Evolutionary conservation across 2,888 invertebrate genomes (phyloP).

Genomic region (Sphinx pinastri): DNA sequence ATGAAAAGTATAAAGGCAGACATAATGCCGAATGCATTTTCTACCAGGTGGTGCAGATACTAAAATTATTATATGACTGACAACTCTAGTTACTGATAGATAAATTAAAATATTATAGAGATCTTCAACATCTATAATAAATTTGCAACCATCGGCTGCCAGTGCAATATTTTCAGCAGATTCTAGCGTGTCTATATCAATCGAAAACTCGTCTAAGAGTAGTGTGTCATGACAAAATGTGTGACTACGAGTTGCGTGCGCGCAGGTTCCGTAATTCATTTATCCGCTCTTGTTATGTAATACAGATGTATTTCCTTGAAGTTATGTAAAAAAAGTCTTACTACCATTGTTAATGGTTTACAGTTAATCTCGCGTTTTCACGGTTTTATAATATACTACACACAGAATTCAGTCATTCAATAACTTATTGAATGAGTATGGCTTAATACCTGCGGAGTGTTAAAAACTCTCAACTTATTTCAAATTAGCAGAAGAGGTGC

Average conservation of each 20-base stretch:
- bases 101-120: too few relatives aligned
- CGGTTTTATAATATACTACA: too few relatives aligned
- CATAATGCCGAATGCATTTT: too few relatives aligned
- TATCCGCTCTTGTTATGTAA: conserved; percentile 7
- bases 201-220: not conserved
- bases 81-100: too few relatives aligned
- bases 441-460: too few relatives aligned
- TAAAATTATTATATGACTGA: too few relatives aligned
- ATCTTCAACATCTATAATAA: not conserved
- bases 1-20: too few relatives aligned
- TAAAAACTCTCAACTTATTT: too few relatives aligned
- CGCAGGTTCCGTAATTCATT: not conserved
- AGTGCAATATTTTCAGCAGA: not conserved
- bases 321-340: conserved; percentile 2
- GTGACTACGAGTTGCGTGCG: not conserved
- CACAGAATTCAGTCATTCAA: too few relatives aligned
- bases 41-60: too few relatives aligned
- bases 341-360: not conserved
- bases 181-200: not conserved
- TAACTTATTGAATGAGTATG: too few relatives aligned
- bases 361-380: not conserved
- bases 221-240: not conserved
- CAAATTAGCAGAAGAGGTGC: too few relatives aligned
- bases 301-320: conserved; percentile 2
- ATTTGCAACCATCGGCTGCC: not conserved